Conservation (phyloP, 2,888 invertebrate species). For the Leptinotarsa juncta region DNA sequence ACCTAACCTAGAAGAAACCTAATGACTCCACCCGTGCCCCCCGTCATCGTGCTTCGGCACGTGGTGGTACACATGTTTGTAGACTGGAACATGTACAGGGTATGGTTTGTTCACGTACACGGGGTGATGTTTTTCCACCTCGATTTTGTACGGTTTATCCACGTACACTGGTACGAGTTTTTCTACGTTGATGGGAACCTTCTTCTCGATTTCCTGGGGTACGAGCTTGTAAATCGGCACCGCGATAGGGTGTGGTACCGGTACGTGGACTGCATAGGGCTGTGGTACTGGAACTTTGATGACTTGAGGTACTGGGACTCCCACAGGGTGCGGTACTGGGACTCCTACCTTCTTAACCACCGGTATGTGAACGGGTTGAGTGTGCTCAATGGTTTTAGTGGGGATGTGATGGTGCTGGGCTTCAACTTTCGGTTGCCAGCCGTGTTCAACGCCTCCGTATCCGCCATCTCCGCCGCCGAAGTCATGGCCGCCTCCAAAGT, state of each 20-base stretch:
- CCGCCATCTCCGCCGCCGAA: conserved; percentile 67
- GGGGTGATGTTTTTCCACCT: conserved; percentile 80
- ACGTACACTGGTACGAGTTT: conserved; percentile 78
- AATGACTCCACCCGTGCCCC: conserved; percentile 49
- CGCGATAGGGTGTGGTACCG: conserved; percentile 78
- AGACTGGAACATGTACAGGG: conserved; percentile 79
- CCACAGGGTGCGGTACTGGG: conserved; percentile 80
- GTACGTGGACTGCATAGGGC: conserved; percentile 79
- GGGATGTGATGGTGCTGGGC: conserved; percentile 67
- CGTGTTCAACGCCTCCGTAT: conserved; percentile 62
- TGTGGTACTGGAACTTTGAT: conserved; percentile 80
- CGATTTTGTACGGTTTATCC: conserved; percentile 80
- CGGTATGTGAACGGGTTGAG: conserved; percentile 77
- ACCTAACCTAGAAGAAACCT: background rate
- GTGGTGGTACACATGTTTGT: conserved; percentile 80
- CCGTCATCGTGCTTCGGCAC: conserved; percentile 58
- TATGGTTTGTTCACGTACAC: conserved; percentile 75
- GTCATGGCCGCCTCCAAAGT: conserved; percentile 63
- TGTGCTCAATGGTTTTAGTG: conserved; percentile 75
- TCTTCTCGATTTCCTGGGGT: conserved; percentile 78
- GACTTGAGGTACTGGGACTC: conserved; percentile 77
- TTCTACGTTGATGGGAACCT: conserved; percentile 80
- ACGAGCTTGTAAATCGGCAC: conserved; percentile 80
- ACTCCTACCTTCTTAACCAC: conserved; percentile 80
- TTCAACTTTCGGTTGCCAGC: conserved; percentile 65